Conservation (phyloP, 1,140 invertebrate genomes). For the Helicoverpa armigera region DNA sequence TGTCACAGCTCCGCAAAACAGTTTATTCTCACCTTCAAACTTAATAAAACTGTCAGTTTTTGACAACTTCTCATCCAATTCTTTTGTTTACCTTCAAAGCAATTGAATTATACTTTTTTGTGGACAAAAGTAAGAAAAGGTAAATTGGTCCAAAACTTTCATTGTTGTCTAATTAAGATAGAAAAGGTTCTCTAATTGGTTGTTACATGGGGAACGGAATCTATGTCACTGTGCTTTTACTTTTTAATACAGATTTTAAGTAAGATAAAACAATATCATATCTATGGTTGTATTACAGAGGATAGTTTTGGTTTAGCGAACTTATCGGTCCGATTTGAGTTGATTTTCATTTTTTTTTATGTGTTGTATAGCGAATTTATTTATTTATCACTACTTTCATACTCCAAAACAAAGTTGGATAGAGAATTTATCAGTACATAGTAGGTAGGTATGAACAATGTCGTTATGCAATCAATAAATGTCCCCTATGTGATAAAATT, state of each 20-base stretch:
- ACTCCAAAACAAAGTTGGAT: no score
- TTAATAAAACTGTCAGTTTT: neutral
- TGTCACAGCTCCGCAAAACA: neutral
- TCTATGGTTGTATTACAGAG: no score
- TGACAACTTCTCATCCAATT: constrained; percentile 1
- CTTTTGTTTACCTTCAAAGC: constrained; percentile 26
- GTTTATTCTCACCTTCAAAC: neutral
- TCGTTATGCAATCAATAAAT: no score
- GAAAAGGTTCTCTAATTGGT: neutral
- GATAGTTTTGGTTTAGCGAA: no score
- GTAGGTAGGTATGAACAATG: no score
- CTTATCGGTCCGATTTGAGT: no score
- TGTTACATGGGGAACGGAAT: neutral
- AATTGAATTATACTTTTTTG: constrained; percentile 30
- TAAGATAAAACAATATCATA: no score
- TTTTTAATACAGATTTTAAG: neutral
- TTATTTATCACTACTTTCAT: no score
- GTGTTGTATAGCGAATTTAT: no score
- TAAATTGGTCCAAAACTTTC: neutral
- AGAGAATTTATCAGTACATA: no score
- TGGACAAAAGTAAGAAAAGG: neutral
- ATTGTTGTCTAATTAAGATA: neutral
- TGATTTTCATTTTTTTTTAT: no score
- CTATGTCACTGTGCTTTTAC: neutral
- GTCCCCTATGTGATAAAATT: no score